Base-by-base conservation (phyloP, 1,140 invertebrate genomes). In the Penaeus vannamei region DNA sequence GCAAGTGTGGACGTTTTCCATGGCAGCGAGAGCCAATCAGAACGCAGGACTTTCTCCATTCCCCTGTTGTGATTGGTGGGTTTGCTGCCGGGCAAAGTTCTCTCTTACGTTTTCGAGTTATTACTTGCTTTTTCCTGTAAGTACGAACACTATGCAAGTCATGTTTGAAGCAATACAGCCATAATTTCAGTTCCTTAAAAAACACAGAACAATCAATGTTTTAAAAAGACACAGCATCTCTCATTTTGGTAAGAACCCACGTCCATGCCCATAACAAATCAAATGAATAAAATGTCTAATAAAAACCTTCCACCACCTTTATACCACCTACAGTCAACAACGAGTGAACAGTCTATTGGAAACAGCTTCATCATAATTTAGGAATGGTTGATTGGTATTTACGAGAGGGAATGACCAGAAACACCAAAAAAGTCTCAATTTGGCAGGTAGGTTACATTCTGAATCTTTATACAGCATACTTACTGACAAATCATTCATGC, bases 1-100 rank as follows among this genome's bases (percentile, higher is more conserved):
- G 69, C 69, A 89, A 89, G 87, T 84, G 84, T 89, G 87, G 82
- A 89, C 87, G 82, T 84, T 89, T 89, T 89, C 82, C 87, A 84
- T 84, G 83, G 82, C 87, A 84, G 72, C 60, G 53, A 26, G 22
- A 79, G 23, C 82, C 81, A 89, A 84, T 89, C 87, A 89, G 60
- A 89, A 84, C 82, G 79, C 84, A 85, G 83, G 66, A 83, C 81
- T 53, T 79, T 46, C 36, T 42, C 60, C 36, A 66, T 82, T 84
- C 79, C 66, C 53, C 66, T 60, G 83, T 84, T 84, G 46, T 84
- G 82, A 89, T 84, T 84, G 87, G 87, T 61, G 61, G 84, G 82
- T 72, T n/a, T 77, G 72, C 60, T 86, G 85, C 85, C 53, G 60
- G 46, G 53, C 62, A 72, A 86, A 79, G 72, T 86, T 86, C 76